Base-by-base conservation (phyloP, 2,113 vertebrate genomes). In the Notiomystis cincta region DNA sequence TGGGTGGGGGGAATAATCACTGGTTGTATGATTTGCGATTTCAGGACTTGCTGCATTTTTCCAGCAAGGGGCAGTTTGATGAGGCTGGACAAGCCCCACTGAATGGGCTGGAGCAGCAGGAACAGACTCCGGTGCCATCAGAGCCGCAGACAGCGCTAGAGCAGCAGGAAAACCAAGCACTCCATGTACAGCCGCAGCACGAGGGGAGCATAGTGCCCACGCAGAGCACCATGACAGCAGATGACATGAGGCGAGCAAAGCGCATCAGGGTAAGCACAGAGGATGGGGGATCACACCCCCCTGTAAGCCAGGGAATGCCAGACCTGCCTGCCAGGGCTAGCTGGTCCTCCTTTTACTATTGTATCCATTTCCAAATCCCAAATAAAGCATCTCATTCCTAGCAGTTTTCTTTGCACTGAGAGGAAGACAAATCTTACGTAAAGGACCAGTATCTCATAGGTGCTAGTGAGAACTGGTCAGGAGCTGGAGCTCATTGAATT, bases 241-340 rank as follows among this genome's bases (percentile, higher is more conserved):
- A 99, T 69, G 99, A 99, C 88, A 98, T 99, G 98, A 98, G 99
- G 25, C 98, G 99, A 45, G 99, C 99, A 35, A 99, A 99, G 89
- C 98, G 99, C 53, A 99, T 99, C 94, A 98, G 99, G 98, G 99
- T 99, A 98, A 98, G 98, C 89, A 9, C n/a, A 64, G 89, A 61
- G 75, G 70, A 23, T 2, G 6, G 61, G 1, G 5, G 6, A 25
- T 48, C 31, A 1, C 2, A 5, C 15, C 35, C 44, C 15, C 33
- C 50, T n/a, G 53, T 51, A 58, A 35, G 5, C 42, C 27, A 11
- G 44, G 42, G 65, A 42, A 19, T 11, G 57, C 47, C 12, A 30
- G 47, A 38, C 45, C 65, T 93, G 56, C 87, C 75, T 79, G 67
- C 47, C 38, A 57, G 70, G 56, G 42, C 54, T 64, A 51, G 58